Base-by-base conservation (phyloP, 2,113 vertebrate species). In the Poicephalus meyeri region DNA sequence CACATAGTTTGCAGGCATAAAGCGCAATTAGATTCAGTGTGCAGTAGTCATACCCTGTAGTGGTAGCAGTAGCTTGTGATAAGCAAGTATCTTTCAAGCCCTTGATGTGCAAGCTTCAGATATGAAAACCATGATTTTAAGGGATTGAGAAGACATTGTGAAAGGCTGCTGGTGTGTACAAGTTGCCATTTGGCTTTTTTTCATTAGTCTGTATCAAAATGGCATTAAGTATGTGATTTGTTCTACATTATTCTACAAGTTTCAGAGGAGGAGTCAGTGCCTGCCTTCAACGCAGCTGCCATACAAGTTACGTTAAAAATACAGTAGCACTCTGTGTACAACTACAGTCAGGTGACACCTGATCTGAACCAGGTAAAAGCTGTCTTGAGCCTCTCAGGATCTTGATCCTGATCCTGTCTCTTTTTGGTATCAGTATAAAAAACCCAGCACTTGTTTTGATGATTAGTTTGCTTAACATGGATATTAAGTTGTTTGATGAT, bases 21-120 rank as follows among this genome's bases (percentile, higher is more conserved):
- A 80, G 33, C 23, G 3, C 8, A 24, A 15, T 55, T 65, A 33
- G 42, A 7, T 65, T 80, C 41, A 10, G 3, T 33, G 33, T 26
- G 4, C 0, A 0, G 28, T 0, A 1, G 8, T 49, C 23, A 16
- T n/a, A 1, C 16, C 53, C 13, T 23, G 5, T 55, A 83, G 26
- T 29, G 47, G 29, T 26, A 42, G 23, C 29, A 28, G 16, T 31
- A 39, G 13, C 14, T 70, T 56, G 8, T 44, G 11, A 29, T 42
- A 55, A 82, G 21, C 13, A 26, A 56, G 1, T 63, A 6, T 31
- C 44, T 47, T 69, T 69, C 15, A 44, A 9, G 26, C 16, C 9
- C 41, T 77, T 58, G 33, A 55, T 73, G 46, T 35, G 24, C 37
- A 49, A 47, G 50, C 11, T 63, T 73, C 33, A 87, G 33, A 26